Evolutionary conservation across 30 jellyfish, hydroid and myxozoan species (phyloP).

Genomic region (Aurelia coerulea): DNA sequence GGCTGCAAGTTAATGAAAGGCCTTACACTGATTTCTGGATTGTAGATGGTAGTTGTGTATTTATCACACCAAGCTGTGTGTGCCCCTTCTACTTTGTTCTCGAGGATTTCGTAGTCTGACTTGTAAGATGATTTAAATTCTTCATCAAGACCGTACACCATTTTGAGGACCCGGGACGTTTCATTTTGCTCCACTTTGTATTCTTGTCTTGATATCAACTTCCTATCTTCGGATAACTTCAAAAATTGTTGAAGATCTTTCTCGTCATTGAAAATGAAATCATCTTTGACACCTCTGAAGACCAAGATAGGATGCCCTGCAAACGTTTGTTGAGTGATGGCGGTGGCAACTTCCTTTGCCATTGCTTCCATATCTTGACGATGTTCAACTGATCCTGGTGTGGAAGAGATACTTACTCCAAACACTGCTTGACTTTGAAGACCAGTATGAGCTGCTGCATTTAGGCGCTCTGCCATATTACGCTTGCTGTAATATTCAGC

Average conservation of each 20-base stretch:
- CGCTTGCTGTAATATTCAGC: constrained; percentile 32
- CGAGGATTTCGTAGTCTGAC: not conserved
- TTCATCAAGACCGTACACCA: constrained; percentile 12
- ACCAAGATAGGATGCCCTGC: constrained; percentile 13
- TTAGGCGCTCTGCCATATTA: constrained; percentile 9
- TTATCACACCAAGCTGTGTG: constrained; percentile 15
- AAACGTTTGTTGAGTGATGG: not conserved
- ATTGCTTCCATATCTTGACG: constrained; percentile 22
- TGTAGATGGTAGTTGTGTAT: constrained; percentile 12
- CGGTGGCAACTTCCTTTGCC: constrained; percentile 10
- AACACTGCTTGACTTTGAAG: constrained; percentile 16
- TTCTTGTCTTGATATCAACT: not conserved
- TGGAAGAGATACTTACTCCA: not conserved
- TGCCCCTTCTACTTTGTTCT: constrained; percentile 2
- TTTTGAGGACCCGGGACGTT: not conserved
- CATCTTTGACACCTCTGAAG: constrained; percentile 12
- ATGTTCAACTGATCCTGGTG: constrained; percentile 3
- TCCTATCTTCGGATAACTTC: constrained; percentile 6
- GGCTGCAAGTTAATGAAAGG: constrained; percentile 9
- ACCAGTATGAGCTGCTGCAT: constrained; percentile 2
- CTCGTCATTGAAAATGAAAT: constrained; percentile 15
- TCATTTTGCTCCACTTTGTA: not conserved
- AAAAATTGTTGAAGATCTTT: not conserved
- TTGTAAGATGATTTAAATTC: not conserved
- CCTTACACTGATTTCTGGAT: constrained; percentile 1